A percentile compares a stretch with the other conserved stretches of the same genome.
Evolutionary conservation across 2,113 vertebrate genomes (phyloP).

Genomic region (Oriolus oriolus): DNA sequence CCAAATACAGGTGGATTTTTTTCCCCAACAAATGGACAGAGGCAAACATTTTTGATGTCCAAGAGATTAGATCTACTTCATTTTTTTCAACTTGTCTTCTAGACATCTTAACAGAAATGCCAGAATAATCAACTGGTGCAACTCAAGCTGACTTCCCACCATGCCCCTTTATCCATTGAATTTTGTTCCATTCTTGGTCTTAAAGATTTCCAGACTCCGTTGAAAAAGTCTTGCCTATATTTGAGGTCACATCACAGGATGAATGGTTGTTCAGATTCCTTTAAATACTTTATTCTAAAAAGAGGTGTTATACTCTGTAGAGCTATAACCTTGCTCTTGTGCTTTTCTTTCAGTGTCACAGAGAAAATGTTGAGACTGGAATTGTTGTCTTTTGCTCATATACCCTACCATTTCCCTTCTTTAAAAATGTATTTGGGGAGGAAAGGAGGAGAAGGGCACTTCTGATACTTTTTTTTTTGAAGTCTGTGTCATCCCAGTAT

Average conservation of each 20-base stretch:
- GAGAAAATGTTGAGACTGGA: not conserved
- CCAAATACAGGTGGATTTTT: fast-evolving
- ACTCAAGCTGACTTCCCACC: not conserved
- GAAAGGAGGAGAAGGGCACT: not conserved
- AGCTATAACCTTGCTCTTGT: not conserved
- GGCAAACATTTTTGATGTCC: not conserved
- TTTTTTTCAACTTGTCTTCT: not conserved
- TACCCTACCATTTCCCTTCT: not conserved
- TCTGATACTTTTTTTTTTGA: not conserved
- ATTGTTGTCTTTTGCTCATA: not conserved
- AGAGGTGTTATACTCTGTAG: not conserved
- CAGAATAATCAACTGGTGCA: not conserved
- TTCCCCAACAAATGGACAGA: not conserved
- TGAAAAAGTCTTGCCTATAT: not conserved
- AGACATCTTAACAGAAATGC: not conserved
- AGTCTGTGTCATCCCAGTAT: not conserved
- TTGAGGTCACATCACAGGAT: not conserved
- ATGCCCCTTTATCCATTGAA: not conserved
- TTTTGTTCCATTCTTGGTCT: not conserved
- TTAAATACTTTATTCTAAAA: not conserved
- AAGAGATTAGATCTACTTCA: not conserved
- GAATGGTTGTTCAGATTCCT: not conserved
- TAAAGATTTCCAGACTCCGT: not conserved
- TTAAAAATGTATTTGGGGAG: not conserved
- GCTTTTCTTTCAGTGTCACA: not conserved